Conservation (phyloP, 2,888 invertebrate genomes). For the Drosophila colorata region DNA sequence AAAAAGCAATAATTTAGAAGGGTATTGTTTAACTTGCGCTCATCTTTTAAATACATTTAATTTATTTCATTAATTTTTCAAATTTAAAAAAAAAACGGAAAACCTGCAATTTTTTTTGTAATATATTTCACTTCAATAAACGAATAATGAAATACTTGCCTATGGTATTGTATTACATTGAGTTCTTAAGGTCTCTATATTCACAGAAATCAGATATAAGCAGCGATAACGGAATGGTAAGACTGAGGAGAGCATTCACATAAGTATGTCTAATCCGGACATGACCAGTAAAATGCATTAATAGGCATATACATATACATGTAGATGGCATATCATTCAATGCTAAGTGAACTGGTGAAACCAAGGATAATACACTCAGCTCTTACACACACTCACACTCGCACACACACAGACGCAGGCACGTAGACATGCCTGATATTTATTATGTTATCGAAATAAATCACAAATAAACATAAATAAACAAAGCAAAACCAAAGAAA, state of each 20-base stretch:
- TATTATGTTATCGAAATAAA: conserved; percentile 80
- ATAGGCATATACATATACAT: conserved; percentile 3
- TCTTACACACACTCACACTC: conserved; percentile 6
- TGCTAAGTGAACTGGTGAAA: conserved; percentile 44
- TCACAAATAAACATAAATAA: conserved; percentile 81
- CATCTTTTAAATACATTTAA: too few species aligned
- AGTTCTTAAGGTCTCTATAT: background rate
- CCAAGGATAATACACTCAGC: conserved; percentile 12
- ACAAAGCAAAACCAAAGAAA: conserved; percentile 72
- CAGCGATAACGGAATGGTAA: background rate
- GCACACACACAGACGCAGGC: background rate
- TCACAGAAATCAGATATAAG: background rate
- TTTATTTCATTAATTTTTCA: too few species aligned
- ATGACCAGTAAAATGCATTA: conserved; percentile 13
- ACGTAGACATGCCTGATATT: conserved; percentile 60
- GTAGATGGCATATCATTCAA: conserved; percentile 13
- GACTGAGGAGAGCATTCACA: background rate
- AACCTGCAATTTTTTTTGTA: too few species aligned
- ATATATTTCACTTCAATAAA: too few species aligned
- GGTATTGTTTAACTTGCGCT: too few species aligned
- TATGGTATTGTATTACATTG: too few species aligned
- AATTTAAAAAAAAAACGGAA: too few species aligned
- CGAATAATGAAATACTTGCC: too few species aligned
- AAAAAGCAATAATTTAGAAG: too few species aligned
- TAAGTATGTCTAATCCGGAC: background rate